Evolutionary conservation across 2,797 vertebrate genomes (phyloP).

Genomic region (Dallia pectoralis): DNA sequence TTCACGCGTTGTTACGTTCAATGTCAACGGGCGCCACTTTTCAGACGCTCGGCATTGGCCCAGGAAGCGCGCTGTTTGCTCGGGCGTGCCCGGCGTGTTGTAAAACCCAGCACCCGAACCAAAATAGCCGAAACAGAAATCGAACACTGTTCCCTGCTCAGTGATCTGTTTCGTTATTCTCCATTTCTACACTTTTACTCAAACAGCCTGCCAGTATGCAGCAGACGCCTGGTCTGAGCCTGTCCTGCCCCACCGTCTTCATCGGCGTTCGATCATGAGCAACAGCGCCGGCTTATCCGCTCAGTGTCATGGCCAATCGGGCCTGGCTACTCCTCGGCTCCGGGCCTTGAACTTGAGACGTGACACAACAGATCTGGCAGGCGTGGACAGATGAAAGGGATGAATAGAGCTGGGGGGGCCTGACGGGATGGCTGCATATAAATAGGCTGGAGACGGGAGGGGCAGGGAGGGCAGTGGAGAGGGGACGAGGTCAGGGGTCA

Average conservation of each 20-base stretch:
- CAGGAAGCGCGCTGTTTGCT: background rate
- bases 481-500: constrained; percentile 70
- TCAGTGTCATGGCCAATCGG: constrained; percentile 70
- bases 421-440: constrained; percentile 71
- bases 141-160: too few relatives aligned
- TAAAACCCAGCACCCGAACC: too few relatives aligned
- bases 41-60: background rate
- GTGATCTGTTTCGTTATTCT: too few relatives aligned
- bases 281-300: constrained; percentile 40
- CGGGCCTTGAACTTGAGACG: constrained; percentile 80
- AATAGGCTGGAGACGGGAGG: constrained; percentile 50
- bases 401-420: constrained; percentile 56
- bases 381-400: constrained; percentile 65
- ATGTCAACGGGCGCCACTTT: background rate
- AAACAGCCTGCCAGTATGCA: background rate
- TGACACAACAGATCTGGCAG: constrained; percentile 64
- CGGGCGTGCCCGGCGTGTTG: background rate
- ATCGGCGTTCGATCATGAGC: constrained; percentile 38
- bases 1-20: constrained; percentile 5
- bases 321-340: constrained; percentile 17
- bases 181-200: too few relatives aligned
- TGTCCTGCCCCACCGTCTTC: constrained; percentile 37
- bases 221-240: too few relatives aligned
- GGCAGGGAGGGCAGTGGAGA: constrained; percentile 41
- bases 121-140: too few relatives aligned